Conservation (phyloP, 2,888 invertebrate species). For the Spodoptera picta region DNA sequence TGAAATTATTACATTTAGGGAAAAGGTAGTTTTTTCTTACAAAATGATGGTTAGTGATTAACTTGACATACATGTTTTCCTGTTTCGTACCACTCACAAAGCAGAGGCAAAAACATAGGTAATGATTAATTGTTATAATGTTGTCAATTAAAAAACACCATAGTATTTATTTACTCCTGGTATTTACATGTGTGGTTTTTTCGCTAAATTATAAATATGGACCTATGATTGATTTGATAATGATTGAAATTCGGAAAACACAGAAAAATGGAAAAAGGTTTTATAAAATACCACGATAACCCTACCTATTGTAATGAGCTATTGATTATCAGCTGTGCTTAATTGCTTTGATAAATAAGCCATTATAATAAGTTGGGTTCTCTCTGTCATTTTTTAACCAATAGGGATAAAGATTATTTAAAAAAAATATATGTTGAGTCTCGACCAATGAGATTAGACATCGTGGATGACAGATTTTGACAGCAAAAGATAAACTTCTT, state of each 20-base stretch:
- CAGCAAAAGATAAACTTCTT: constrained; percentile 73
- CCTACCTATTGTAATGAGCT: neutral
- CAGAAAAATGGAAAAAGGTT: too few relatives aligned
- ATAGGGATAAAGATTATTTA: constrained; percentile 3
- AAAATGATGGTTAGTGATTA: constrained; percentile 50
- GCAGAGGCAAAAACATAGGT: constrained; percentile 26
- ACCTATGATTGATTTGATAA: too few relatives aligned
- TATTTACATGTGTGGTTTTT: constrained; percentile 12
- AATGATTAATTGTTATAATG: constrained; percentile 45
- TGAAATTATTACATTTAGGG: constrained; percentile 4
- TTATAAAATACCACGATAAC: too few relatives aligned
- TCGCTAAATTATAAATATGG: neutral
- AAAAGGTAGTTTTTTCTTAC: constrained; percentile 31
- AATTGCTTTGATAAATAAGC: neutral
- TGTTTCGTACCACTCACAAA: constrained; percentile 51
- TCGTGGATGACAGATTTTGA: constrained; percentile 78
- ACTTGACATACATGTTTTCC: constrained; percentile 65
- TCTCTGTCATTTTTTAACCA: constrained; percentile 45
- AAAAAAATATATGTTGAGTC: constrained; percentile 15
- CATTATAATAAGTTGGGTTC: constrained; percentile 20
- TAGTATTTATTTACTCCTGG: neutral
- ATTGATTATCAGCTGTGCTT: neutral
- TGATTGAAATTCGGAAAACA: too few relatives aligned
- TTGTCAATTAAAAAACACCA: constrained; percentile 35
- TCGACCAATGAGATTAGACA: constrained; percentile 75